Conservation (phyloP, 2,797 vertebrate genomes). For the Paratrypauchen microcephalus region DNA sequence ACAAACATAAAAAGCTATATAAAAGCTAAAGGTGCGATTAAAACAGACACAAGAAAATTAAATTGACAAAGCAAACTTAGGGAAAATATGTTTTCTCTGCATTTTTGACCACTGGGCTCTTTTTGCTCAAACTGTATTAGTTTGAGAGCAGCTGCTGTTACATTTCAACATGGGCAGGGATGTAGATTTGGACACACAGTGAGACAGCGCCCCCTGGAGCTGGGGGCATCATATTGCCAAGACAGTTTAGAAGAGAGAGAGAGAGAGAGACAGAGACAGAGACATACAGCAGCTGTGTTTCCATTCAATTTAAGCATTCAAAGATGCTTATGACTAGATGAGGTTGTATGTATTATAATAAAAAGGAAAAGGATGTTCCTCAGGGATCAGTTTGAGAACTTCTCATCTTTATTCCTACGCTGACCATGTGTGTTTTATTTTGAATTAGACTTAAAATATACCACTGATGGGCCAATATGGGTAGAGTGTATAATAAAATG, state of each 20-base stretch:
- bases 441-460: background rate
- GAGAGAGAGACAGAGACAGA: slow-evolving; percentile 1
- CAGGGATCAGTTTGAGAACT: background rate
- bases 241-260: slow-evolving; percentile 40
- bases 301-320: slow-evolving; percentile 36
- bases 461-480: no score
- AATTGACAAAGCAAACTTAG: slow-evolving; percentile 44
- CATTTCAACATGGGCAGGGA: slow-evolving; percentile 42
- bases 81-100: slow-evolving; percentile 63
- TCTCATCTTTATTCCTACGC: background rate
- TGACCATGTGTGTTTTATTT: background rate
- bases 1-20: slow-evolving; percentile 52
- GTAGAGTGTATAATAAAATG: no score
- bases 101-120: slow-evolving; percentile 85
- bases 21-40: slow-evolving; percentile 36
- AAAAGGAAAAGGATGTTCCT: background rate
- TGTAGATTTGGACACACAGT: slow-evolving; percentile 34
- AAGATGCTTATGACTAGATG: background rate
- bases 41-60: slow-evolving; percentile 18
- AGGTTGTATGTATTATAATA: background rate
- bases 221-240: slow-evolving; percentile 49
- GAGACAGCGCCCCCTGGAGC: slow-evolving; percentile 43
- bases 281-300: slow-evolving; percentile 31
- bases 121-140: slow-evolving; percentile 67
- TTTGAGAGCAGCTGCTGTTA: slow-evolving; percentile 76